A percentile compares a stretch with the other conserved stretches of the same genome.
These are phyloP conservation scores for Acipenser oxyrinchus DNA, from an alignment of 2,797 vertebrate species.

Conservation along the genomic window DNA sequence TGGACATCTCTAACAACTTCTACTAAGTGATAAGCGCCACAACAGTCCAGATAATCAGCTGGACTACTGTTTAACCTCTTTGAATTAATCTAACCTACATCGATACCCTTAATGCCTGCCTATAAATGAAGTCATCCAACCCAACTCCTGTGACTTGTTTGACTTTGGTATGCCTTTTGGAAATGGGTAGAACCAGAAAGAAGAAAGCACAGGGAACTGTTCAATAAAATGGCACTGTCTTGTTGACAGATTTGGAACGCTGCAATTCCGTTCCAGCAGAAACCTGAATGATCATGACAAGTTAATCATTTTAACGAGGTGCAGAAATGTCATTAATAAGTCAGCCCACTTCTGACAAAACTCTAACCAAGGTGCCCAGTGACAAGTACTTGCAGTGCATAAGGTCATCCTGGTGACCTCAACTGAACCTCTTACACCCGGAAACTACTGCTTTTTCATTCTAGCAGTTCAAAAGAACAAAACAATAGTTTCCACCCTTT, in stretches of 20 bases:
- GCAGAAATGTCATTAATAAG: background rate
- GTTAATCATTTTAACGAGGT: slow-evolving; percentile 6
- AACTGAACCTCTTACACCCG: slow-evolving; percentile 7
- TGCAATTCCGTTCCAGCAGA: slow-evolving; percentile 1
- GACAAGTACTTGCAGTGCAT: background rate
- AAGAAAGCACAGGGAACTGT: background rate
- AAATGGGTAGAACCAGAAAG: slow-evolving; percentile 1
- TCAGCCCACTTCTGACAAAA: background rate
- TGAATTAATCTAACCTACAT: slow-evolving; percentile 9
- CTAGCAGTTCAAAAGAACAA: background rate
- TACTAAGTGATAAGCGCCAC: too few species aligned
- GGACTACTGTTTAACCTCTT: too few species aligned
- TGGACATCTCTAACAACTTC: too few species aligned
- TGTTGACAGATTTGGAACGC: slow-evolving; percentile 1
- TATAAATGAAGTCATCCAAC: background rate
- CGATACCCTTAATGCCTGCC: background rate
- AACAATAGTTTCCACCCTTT: background rate
- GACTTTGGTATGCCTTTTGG: background rate
- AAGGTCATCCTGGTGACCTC: background rate
- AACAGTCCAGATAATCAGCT: too few species aligned
- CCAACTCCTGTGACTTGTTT: background rate
- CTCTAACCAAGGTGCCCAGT: background rate
- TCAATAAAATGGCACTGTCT: background rate
- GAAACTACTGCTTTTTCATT: background rate
- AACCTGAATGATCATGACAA: background rate